phyloP scores from a whole-genome alignment of 2,888 invertebrate species.

The Drosophila siamana region DNA sequence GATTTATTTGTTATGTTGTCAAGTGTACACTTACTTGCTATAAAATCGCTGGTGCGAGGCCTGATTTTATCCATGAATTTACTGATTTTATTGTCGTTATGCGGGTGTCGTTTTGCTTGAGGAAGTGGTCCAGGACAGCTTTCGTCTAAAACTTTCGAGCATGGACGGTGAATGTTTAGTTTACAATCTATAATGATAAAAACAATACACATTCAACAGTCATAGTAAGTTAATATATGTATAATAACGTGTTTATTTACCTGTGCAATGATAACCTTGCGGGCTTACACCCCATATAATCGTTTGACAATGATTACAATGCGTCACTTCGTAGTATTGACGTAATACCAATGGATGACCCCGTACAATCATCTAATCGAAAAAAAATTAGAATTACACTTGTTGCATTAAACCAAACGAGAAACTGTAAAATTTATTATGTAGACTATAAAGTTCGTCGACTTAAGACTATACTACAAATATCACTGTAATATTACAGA shows the following conservation, averaged over 20 bases:
- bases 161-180: conserved; percentile 93
- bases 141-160: conserved; percentile 92
- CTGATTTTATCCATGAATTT: conserved; percentile 89
- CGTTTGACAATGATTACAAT: conserved; percentile 96
- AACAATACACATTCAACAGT: conserved; percentile 17
- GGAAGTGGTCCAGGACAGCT: conserved; percentile 91
- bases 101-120: conserved; percentile 86
- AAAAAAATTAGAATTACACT: conserved; percentile 2
- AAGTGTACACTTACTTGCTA: conserved; percentile 70
- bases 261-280: conserved; percentile 97
- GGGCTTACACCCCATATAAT: conserved; percentile 98
- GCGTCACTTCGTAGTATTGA: conserved; percentile 95
- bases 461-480: background rate
- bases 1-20: too few relatives aligned
- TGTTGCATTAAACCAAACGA: conserved; percentile 9
- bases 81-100: conserved; percentile 89
- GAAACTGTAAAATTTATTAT: background rate
- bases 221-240: background rate
- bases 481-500: too few relatives aligned
- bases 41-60: conserved; percentile 82
- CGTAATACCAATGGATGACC: conserved; percentile 96
- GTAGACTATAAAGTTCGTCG: background rate
- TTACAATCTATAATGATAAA: conserved; percentile 89
- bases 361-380: conserved; percentile 89
- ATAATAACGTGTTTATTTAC: conserved; percentile 86